These are phyloP conservation scores for Dromaius novaehollandiae DNA, from an alignment of 2,113 vertebrate genomes.

Conservation along the genomic window DNA sequence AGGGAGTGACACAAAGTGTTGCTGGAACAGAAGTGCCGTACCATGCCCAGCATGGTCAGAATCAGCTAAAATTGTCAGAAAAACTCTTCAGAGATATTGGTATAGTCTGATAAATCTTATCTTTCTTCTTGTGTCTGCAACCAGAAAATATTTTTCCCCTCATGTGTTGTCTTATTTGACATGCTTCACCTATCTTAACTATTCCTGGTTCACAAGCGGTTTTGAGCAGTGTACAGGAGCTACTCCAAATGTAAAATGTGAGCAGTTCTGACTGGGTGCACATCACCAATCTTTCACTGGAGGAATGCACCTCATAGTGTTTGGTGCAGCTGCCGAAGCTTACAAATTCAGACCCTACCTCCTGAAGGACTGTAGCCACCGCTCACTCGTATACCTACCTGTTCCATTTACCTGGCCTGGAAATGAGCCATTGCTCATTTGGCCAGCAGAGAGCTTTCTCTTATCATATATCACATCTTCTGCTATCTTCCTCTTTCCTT, in stretches of 20 bases:
- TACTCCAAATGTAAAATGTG: not conserved
- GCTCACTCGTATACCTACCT: not conserved
- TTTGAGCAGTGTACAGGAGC: not conserved
- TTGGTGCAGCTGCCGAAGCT: accelerated
- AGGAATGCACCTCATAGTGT: not conserved
- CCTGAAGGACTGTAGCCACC: not conserved
- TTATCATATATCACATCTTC: not conserved
- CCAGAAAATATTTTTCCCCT: not conserved
- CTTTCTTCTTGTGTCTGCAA: not conserved
- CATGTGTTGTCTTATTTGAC: not conserved
- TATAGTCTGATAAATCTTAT: not conserved
- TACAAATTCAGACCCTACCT: not conserved
- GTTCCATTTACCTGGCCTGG: not conserved
- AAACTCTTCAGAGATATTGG: not conserved
- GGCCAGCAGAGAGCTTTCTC: not conserved
- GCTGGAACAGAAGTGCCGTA: not conserved
- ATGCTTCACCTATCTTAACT: not conserved
- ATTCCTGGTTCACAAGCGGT: not conserved
- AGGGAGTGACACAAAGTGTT: not conserved
- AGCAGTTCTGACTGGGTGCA: not conserved
- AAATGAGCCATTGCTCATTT: not conserved
- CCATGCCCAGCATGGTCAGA: not conserved
- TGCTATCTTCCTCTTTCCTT: not conserved
- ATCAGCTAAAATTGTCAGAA: not conserved
- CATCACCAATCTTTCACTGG: not conserved